phyloP scores from a whole-genome alignment of 2,888 invertebrate species.

The Choreutis nemorana region DNA sequence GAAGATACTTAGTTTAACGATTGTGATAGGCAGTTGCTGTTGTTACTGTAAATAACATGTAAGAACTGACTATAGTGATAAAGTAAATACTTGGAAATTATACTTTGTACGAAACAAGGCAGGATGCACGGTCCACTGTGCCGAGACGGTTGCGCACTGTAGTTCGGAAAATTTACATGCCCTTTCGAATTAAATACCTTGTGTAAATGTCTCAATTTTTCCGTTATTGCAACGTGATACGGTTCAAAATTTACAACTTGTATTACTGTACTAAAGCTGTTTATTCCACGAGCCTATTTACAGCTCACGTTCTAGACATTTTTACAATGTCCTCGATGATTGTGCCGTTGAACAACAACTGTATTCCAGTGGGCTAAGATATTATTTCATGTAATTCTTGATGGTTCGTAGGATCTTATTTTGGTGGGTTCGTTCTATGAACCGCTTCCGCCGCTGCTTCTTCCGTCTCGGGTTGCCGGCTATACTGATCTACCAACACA shows the following conservation, averaged over 20 bases:
- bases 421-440: constrained; percentile 37
- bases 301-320: no score
- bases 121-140: constrained; percentile 62
- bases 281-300: constrained; percentile 15
- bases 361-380: constrained; percentile 14
- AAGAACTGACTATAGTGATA: constrained; percentile 14
- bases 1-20: no score
- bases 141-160: constrained; percentile 59
- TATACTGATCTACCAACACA: no score
- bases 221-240: no score
- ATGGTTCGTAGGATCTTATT: constrained; percentile 21
- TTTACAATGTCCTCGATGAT: no score
- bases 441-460: constrained; percentile 61
- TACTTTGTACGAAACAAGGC: constrained; percentile 38
- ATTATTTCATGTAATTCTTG: constrained; percentile 10
- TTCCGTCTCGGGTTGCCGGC: constrained; percentile 63
- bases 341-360: no score
- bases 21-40: no score
- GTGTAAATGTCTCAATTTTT: no score
- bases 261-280: no score
- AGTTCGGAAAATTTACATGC: constrained; percentile 35
- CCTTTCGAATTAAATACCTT: constrained; percentile 8
- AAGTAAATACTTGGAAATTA: constrained; percentile 38
- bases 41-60: constrained; percentile 7
- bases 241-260: background rate